A percentile compares a stretch with the other conserved stretches of the same genome.
Evolutionary conservation across 2,113 vertebrate species (phyloP).

Genomic region (Manacus vitellinus): DNA sequence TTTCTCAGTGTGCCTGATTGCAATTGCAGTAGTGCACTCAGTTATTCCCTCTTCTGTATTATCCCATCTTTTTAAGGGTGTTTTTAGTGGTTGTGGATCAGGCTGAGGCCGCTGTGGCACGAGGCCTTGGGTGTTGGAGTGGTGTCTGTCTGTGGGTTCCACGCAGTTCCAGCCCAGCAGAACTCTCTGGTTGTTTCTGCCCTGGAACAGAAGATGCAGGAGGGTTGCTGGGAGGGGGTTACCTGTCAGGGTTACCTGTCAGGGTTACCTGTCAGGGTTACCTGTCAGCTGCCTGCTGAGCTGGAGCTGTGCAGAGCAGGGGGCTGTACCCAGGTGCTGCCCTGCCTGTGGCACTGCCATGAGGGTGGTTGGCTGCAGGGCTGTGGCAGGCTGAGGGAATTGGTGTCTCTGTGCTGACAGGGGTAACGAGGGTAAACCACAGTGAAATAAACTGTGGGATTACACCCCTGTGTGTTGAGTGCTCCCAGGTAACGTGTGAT

Average conservation of each 20-base stretch:
- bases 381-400: neutral
- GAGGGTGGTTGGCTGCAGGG: neutral
- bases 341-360: rapidly evolving
- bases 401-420: neutral
- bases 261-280: too few species aligned
- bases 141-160: neutral
- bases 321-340: neutral
- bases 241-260: too few species aligned
- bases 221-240: neutral
- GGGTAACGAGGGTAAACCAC: neutral
- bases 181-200: neutral
- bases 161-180: neutral
- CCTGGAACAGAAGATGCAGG: neutral
- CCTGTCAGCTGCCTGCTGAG: neutral
- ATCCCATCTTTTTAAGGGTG: neutral
- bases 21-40: neutral
- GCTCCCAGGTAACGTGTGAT: neutral
- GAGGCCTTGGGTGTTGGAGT: neutral
- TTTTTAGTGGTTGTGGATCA: neutral
- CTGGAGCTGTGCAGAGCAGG: neutral
- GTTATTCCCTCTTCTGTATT: neutral
- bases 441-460: neutral
- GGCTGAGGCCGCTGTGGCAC: neutral
- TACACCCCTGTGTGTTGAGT: neutral
- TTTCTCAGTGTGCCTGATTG: neutral